phyloP scores from a whole-genome alignment of 2,797 vertebrate genomes.

The Peromyscus aztecus region DNA sequence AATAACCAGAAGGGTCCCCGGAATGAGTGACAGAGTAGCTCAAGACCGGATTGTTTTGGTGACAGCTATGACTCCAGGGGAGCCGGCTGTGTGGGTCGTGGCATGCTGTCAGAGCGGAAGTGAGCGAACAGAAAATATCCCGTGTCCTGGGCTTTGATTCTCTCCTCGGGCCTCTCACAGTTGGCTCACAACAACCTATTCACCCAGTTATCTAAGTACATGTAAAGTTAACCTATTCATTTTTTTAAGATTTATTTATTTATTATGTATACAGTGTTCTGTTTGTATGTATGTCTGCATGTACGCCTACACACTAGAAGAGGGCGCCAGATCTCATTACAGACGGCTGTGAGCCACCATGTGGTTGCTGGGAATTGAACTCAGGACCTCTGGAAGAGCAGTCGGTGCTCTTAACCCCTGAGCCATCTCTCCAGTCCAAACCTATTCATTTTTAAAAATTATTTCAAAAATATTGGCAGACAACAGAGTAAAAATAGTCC shows the following conservation, averaged over 20 bases:
- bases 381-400: too few relatives aligned
- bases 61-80: not conserved
- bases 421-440: not conserved
- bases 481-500: not conserved
- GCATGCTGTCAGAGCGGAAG: not conserved
- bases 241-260: not conserved
- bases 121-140: not conserved
- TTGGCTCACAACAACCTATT: not conserved
- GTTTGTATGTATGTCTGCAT: too few relatives aligned
- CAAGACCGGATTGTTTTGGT: not conserved
- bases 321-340: too few relatives aligned
- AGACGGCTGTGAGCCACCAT: too few relatives aligned
- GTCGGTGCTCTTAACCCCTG: too few relatives aligned
- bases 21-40: not conserved
- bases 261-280: too few relatives aligned
- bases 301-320: too few relatives aligned
- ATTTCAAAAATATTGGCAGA: not conserved
- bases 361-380: too few relatives aligned
- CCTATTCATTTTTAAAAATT: not conserved
- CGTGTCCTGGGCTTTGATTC: not conserved
- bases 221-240: not conserved
- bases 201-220: not conserved
- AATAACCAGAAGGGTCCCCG: not conserved
- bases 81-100: not conserved
- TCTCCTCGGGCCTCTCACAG: not conserved